Evolutionary conservation across 2,888 invertebrate genomes (phyloP).

Genomic region (Cerastoderma edule): DNA sequence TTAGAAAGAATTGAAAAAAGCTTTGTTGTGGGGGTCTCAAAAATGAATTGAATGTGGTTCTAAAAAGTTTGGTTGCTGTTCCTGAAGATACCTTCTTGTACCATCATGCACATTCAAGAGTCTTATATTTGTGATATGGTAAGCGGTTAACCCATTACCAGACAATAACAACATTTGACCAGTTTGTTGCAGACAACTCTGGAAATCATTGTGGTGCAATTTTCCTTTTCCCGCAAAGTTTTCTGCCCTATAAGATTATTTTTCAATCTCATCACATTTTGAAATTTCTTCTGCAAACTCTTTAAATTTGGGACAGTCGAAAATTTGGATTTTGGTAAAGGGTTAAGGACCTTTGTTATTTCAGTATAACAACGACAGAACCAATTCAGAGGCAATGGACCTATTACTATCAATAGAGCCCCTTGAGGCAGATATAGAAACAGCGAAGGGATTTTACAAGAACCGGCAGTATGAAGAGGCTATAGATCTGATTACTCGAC

Average conservation of each 20-base stretch:
- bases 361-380: constrained; percentile 69
- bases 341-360: too few species aligned
- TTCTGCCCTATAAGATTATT: neutral
- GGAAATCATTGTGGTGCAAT: neutral
- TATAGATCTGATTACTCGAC: constrained; percentile 87
- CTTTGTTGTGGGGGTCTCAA: too few species aligned
- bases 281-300: neutral
- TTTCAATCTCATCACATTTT: neutral
- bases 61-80: too few species aligned
- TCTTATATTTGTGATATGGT: too few species aligned
- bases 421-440: constrained; percentile 87
- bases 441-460: constrained; percentile 88
- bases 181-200: neutral
- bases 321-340: too few species aligned
- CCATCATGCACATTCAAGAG: too few species aligned
- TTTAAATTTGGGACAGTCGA: constrained; percentile 1
- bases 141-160: too few species aligned
- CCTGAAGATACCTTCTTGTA: too few species aligned
- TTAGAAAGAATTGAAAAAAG: too few species aligned
- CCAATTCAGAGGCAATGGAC: constrained; percentile 90
- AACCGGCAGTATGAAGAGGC: constrained; percentile 87
- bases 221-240: neutral
- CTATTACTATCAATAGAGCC: constrained; percentile 88
- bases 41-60: too few species aligned
- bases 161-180: neutral